Percentiles rank a stretch among this genome's conserved stretches.
phyloP scores from a whole-genome alignment of 2,797 vertebrate species.

The Arrhamphus sclerolepis region DNA sequence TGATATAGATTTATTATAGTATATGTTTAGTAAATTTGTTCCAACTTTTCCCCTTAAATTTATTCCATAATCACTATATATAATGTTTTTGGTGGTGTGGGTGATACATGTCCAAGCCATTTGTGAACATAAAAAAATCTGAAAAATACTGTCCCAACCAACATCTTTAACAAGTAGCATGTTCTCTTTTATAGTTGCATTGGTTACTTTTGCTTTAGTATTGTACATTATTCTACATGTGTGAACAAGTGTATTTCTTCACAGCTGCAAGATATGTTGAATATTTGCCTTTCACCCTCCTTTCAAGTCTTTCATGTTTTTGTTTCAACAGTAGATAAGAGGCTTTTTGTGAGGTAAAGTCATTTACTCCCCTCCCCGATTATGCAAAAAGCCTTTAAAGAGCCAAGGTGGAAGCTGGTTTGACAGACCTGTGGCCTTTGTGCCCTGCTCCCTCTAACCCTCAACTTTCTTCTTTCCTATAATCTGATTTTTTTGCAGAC shows the following conservation, averaged over 20 bases:
- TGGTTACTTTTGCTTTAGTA: not conserved
- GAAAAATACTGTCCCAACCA: no score
- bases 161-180: no score
- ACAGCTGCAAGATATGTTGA: constrained; percentile 17
- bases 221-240: constrained; percentile 2
- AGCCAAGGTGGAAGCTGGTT: constrained; percentile 68
- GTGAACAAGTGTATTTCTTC: constrained; percentile 6
- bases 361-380: constrained; percentile 70
- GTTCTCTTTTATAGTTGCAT: no score
- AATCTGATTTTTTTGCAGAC: constrained; percentile 94
- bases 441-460: constrained; percentile 77
- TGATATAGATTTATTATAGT: no score
- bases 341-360: constrained; percentile 50
- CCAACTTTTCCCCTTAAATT: no score
- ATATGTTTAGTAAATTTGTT: no score
- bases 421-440: constrained; percentile 80
- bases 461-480: constrained; percentile 79
- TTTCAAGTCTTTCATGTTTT: constrained; percentile 46
- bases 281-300: constrained; percentile 30
- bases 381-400: constrained; percentile 80
- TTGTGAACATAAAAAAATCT: no score
- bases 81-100: no score
- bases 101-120: no score
- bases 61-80: no score
- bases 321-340: constrained; percentile 57